phyloP scores from a whole-genome alignment of 1,140 invertebrate species.

The Trichogramma pretiosum region DNA sequence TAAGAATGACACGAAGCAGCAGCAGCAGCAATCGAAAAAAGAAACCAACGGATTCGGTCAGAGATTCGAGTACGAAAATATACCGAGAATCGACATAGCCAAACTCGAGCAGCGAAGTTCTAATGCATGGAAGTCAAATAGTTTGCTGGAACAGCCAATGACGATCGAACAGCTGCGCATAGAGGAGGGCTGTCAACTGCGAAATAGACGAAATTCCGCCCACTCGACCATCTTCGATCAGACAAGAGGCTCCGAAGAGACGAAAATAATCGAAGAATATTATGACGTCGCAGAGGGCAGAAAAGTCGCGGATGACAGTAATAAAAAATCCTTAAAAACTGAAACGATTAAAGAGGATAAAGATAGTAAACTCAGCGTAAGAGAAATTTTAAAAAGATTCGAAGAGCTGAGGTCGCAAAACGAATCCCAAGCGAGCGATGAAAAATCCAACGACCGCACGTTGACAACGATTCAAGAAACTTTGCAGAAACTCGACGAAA shows the following conservation, averaged over 20 bases:
- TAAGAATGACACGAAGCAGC: slow-evolving; percentile 25
- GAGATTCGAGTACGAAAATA: slow-evolving; percentile 42
- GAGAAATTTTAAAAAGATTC: slow-evolving; percentile 69
- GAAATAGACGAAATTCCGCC: slow-evolving; percentile 24
- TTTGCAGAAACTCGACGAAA: slow-evolving; percentile 44
- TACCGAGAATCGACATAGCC: slow-evolving; percentile 40
- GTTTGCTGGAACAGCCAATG: slow-evolving; percentile 27
- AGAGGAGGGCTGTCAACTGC: slow-evolving; percentile 35
- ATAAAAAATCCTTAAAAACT: slow-evolving; percentile 8
- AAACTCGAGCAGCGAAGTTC: slow-evolving; percentile 33
- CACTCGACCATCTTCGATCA: slow-evolving; percentile 1
- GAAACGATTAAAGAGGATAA: slow-evolving; percentile 47
- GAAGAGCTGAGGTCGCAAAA: slow-evolving; percentile 56
- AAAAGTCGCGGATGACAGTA: slow-evolving; percentile 16
- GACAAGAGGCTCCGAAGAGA: slow-evolving; percentile 17
- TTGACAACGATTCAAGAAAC: slow-evolving; percentile 43
- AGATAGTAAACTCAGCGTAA: slow-evolving; percentile 63
- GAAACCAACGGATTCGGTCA: slow-evolving; percentile 19
- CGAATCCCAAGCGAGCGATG: slow-evolving; percentile 26
- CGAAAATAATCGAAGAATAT: slow-evolving; percentile 34
- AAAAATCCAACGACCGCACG: slow-evolving; percentile 40
- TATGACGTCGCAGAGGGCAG: slow-evolving; percentile 37
- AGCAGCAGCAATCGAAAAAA: slow-evolving; percentile 11
- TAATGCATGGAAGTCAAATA: too few relatives aligned
- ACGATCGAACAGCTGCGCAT: slow-evolving; percentile 40